Conservation (phyloP, 2,113 vertebrate genomes). For the Hemibates koningsi region DNA sequence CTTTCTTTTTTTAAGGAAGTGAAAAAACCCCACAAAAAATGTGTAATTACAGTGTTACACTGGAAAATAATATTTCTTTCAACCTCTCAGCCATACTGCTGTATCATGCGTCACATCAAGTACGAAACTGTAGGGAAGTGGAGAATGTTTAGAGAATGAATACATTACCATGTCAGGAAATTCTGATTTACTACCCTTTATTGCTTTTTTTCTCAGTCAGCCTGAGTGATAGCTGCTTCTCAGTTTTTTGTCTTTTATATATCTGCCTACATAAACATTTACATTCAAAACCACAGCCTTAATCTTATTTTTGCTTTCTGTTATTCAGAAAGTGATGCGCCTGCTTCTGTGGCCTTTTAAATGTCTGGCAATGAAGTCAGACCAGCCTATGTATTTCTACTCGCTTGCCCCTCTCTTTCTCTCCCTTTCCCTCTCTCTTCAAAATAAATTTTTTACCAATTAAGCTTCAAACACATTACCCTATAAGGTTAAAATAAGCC, state of each 20-base stretch:
- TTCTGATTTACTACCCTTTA: not conserved
- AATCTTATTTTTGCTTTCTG: not conserved
- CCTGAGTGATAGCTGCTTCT: not conserved
- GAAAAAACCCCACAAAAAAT: not conserved
- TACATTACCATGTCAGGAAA: not conserved
- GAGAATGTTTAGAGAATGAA: not conserved
- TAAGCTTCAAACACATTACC: not conserved
- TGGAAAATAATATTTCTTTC: not conserved
- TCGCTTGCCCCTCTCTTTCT: not conserved
- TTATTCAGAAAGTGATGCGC: not conserved
- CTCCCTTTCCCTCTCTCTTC: not conserved
- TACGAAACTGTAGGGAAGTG: not conserved
- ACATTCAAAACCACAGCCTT: not conserved
- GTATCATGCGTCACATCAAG: not conserved
- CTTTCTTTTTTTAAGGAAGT: not conserved
- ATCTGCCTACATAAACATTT: not conserved
- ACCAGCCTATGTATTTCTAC: not conserved
- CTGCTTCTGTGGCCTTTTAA: not conserved
- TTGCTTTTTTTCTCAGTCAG: not conserved
- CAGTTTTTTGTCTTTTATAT: not conserved
- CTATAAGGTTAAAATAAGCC: not conserved
- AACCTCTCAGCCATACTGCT: not conserved
- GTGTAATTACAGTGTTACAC: not conserved
- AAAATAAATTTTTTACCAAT: not conserved
- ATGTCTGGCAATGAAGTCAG: not conserved